phyloP scores from a whole-genome alignment of 2,113 vertebrate species.

The Oncorhynchus mykiss region DNA sequence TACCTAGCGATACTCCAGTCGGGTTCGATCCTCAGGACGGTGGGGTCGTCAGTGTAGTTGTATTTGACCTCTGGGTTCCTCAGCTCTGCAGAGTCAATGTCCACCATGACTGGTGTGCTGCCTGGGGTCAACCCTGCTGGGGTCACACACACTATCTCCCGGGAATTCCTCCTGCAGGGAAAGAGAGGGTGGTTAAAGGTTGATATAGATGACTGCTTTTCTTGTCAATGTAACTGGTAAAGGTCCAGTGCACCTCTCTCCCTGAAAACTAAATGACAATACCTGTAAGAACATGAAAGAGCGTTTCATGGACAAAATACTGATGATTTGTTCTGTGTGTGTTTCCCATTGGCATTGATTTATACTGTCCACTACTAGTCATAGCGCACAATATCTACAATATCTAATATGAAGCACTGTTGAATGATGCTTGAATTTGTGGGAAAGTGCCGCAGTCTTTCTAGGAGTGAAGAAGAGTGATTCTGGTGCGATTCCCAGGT shows the following conservation, averaged over 20 bases:
- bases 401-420: slow-evolving; percentile 39
- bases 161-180: slow-evolving; percentile 82
- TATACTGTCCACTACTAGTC: too few species aligned
- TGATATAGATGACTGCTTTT: not conserved
- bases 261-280: too few species aligned
- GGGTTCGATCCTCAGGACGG: slow-evolving; percentile 88
- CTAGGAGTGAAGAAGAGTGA: slow-evolving; percentile 9
- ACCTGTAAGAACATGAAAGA: too few species aligned
- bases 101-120: slow-evolving; percentile 81
- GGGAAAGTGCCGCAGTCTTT: slow-evolving; percentile 17
- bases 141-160: slow-evolving; percentile 89
- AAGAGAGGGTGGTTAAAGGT: not conserved
- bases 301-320: too few species aligned
- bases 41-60: slow-evolving; percentile 95
- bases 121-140: slow-evolving; percentile 78
- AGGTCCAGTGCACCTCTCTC: too few species aligned
- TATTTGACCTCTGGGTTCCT: slow-evolving; percentile 88
- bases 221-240: too few species aligned
- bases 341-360: too few species aligned
- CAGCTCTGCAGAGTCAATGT: slow-evolving; percentile 89
- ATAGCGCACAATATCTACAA: too few species aligned
- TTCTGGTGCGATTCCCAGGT: not conserved
- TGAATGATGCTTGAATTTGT: slow-evolving; percentile 61
- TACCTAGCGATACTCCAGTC: slow-evolving; percentile 98
- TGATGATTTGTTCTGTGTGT: too few species aligned